Evolutionary conservation across 2,113 vertebrate genomes (phyloP).

Genomic region (Nothocercus julius): DNA sequence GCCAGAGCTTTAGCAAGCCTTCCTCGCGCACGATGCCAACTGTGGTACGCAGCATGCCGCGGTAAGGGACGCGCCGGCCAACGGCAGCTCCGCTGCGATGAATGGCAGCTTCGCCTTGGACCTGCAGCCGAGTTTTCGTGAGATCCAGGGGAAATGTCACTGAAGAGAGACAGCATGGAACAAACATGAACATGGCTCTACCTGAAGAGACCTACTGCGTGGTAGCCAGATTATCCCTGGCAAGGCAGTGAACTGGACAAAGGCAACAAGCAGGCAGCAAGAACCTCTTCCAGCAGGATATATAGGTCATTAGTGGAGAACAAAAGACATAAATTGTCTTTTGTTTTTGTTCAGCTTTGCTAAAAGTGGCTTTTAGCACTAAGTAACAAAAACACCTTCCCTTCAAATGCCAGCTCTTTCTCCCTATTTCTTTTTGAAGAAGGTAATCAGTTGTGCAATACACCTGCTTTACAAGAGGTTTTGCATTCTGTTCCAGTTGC

Average conservation of each 20-base stretch:
- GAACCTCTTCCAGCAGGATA: accelerated
- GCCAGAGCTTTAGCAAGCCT: slow-evolving; percentile 84
- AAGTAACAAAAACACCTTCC: background rate
- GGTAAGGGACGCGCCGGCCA: slow-evolving; percentile 33
- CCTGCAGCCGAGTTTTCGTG: slow-evolving; percentile 87
- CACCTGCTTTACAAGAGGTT: background rate
- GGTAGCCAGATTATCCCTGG: background rate
- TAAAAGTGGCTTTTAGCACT: background rate
- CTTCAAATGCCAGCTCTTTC: background rate
- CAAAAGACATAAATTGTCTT: background rate
- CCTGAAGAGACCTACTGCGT: background rate
- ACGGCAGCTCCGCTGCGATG: background rate
- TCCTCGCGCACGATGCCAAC: slow-evolving; percentile 83
- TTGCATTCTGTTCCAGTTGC: background rate
- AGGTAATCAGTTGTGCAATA: background rate
- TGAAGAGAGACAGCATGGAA: slow-evolving; percentile 46
- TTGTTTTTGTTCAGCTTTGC: background rate
- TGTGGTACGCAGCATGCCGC: slow-evolving; percentile 83
- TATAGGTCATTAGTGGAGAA: background rate
- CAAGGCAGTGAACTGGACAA: background rate
- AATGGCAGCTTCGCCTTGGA: slow-evolving; percentile 83
- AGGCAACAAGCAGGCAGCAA: background rate
- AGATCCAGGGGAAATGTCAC: slow-evolving; percentile 89
- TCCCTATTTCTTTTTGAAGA: background rate
- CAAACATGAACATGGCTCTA: background rate